Base-by-base conservation (phyloP, 2,113 vertebrate species). In the Syngnathus floridae region DNA sequence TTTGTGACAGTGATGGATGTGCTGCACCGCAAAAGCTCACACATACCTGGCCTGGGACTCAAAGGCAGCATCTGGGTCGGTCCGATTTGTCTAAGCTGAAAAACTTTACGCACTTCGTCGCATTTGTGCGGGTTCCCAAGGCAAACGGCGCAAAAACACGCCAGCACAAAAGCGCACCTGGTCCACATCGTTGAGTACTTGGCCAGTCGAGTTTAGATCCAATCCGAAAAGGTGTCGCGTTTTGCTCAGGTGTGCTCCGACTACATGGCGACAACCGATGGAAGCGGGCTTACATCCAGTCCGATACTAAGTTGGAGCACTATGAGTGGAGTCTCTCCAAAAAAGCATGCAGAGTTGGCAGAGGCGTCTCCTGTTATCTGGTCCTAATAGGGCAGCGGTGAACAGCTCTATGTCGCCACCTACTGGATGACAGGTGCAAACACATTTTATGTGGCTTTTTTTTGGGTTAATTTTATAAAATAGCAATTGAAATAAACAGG, bases 41-140 rank as follows among this genome's bases (percentile, higher is more conserved):
- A 75, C 76, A 43, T 85, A 94, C 94, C 94, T 92, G 89, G 62
- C 77, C 83, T 82, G 13, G 92, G 93, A 7, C 73, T 74, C 9
- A 82, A 65, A 36, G 89, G 91, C 61, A 92, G 46, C 56, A 87
- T 83, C 40, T 85, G 79, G 65, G 72, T 84, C 2, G 88, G 81
- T 69, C 92, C 94, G 52, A 90, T 90, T 64, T 90, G 86, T 51
- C 85, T 78, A 74, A 89, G 75, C 70, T 89, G 90, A 81, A 93
- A 94, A 93, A 94, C 91, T 93, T 94, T 91, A 49, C 91, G 82
- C 64, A 92, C 91, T 79, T 88, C 86, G 26, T 92, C 88, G 80
- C 93, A 95, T 91, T 61, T 89, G 69, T 67, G 79, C 5, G 64
- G 17, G 55, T 62, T 86, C 31, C 79, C 85, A 5, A 52, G 40